phyloP scores from a whole-genome alignment of 2,797 vertebrate species.

The Arrhamphus sclerolepis region DNA sequence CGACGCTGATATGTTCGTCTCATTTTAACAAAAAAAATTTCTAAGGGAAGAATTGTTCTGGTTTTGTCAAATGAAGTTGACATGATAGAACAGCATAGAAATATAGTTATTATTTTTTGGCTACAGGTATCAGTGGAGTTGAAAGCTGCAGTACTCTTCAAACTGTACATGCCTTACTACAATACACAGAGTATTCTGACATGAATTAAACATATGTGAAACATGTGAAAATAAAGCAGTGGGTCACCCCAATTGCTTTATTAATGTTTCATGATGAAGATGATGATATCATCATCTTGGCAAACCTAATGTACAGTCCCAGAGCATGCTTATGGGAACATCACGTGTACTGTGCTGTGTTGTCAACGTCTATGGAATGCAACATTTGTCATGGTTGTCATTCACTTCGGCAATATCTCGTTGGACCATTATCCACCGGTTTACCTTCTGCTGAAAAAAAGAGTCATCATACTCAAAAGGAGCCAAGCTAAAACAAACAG shows the following conservation, averaged over 20 bases:
- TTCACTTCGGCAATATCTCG: constrained; percentile 68
- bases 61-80: constrained; percentile 57
- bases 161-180: constrained; percentile 75
- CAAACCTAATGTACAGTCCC: constrained; percentile 77
- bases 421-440: constrained; percentile 48
- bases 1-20: constrained; percentile 47
- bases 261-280: constrained; percentile 57
- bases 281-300: constrained; percentile 53
- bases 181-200: constrained; percentile 56
- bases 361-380: constrained; percentile 81
- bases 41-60: constrained; percentile 15
- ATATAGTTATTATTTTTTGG: constrained; percentile 60
- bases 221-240: constrained; percentile 49
- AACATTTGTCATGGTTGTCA: constrained; percentile 76
- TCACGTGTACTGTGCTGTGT: constrained; percentile 81
- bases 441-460: constrained; percentile 51
- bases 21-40: constrained; percentile 62
- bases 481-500: constrained; percentile 28
- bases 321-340: constrained; percentile 80
- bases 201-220: constrained; percentile 46
- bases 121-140: constrained; percentile 49
- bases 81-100: constrained; percentile 37
- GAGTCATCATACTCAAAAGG: constrained; percentile 37
- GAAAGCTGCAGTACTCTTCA: constrained; percentile 65
- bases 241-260: constrained; percentile 45